phyloP scores from a whole-genome alignment of 2,797 vertebrate species.

The Intellagama lesueurii region DNA sequence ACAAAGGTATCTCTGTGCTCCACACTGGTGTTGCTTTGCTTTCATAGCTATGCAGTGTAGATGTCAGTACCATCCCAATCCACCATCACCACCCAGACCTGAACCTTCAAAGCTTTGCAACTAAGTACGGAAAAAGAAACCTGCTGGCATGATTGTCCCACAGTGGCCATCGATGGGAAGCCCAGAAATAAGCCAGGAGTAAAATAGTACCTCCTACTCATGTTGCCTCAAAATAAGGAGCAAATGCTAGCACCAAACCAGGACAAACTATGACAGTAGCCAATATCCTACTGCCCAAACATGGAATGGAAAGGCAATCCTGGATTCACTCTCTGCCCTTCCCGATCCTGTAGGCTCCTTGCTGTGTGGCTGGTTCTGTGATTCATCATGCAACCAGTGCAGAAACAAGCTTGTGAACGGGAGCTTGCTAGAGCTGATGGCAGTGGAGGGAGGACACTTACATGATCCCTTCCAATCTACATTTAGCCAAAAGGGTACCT shows the following conservation, averaged over 20 bases:
- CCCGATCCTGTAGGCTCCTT: neutral
- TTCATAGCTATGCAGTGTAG: neutral
- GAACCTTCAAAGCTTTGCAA: neutral
- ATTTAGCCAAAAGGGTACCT: too few species aligned
- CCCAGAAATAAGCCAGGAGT: neutral
- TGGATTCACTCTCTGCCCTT: neutral
- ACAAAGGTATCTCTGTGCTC: neutral
- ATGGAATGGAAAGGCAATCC: neutral
- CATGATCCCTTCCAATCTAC: too few species aligned
- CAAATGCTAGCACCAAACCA: neutral
- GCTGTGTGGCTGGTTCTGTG: too few species aligned
- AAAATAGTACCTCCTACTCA: neutral
- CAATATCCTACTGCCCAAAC: too few species aligned
- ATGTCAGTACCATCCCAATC: neutral
- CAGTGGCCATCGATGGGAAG: neutral
- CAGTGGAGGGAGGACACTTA: too few species aligned
- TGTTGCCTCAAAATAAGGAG: neutral
- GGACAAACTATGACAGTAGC: too few species aligned
- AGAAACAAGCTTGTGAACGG: too few species aligned
- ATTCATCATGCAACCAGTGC: too few species aligned
- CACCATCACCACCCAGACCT: neutral
- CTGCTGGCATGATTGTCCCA: neutral
- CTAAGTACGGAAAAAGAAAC: neutral
- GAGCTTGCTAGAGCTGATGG: too few species aligned
- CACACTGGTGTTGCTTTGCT: neutral